phyloP scores from a whole-genome alignment of 2,888 invertebrate species.

The Chymomyza fuscimana region DNA sequence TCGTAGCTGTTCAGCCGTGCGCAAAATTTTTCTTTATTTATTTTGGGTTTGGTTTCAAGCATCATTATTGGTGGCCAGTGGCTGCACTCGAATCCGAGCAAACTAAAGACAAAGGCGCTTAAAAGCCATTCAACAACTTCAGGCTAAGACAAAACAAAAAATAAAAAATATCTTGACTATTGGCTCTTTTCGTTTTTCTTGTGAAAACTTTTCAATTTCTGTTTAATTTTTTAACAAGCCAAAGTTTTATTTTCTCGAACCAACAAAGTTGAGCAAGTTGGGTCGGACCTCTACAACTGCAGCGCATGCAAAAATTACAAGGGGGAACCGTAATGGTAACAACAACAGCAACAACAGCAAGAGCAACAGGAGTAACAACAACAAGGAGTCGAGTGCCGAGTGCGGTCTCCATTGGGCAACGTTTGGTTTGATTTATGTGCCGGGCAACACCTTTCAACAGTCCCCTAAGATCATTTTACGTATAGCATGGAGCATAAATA shows the following conservation, averaged over 20 bases:
- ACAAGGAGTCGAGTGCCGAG: neutral
- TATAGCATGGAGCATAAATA: conserved; percentile 27
- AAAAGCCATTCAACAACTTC: conserved; percentile 1
- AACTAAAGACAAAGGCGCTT: conserved; percentile 9
- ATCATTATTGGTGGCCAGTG: neutral
- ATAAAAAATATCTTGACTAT: conserved; percentile 1
- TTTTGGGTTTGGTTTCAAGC: neutral
- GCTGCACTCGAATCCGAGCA: neutral
- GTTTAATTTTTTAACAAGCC: conserved; percentile 25
- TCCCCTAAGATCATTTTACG: conserved; percentile 31
- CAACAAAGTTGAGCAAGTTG: conserved; percentile 10
- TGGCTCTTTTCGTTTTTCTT: conserved; percentile 12
- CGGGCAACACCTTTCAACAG: conserved; percentile 36
- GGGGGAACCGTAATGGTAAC: neutral
- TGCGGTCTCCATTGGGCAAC: conserved; percentile 9
- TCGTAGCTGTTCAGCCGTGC: neutral
- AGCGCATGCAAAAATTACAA: conserved; percentile 11
- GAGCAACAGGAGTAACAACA: neutral
- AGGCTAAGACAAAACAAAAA: neutral
- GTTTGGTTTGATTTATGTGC: conserved; percentile 31
- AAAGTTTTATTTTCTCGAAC: conserved; percentile 12
- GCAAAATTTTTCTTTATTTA: conserved; percentile 4
- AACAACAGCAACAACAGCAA: neutral
- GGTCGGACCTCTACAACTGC: neutral
- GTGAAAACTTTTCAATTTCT: conserved; percentile 13